Conservation (phyloP, 2,113 vertebrate species). For the Tragulus kanchil region DNA sequence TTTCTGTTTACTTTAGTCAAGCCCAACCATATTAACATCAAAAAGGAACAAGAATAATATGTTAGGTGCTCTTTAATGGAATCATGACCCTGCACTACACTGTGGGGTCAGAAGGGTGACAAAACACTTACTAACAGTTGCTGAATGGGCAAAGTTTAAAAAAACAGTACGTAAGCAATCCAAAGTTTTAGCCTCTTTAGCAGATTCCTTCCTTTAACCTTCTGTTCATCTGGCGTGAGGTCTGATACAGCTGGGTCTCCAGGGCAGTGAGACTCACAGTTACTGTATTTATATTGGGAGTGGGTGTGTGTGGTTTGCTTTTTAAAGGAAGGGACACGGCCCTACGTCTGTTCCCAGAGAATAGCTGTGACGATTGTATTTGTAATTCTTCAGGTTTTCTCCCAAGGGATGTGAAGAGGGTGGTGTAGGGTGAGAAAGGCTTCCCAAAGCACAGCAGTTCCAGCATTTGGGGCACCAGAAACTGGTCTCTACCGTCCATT, state of each 20-base stretch:
- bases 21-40: background rate
- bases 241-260: background rate
- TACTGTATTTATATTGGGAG: background rate
- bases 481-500: background rate
- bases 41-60: background rate
- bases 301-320: background rate
- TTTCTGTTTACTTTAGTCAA: conserved; percentile 47
- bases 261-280: background rate
- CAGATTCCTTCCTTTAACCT: conserved; percentile 38
- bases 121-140: conserved; percentile 9
- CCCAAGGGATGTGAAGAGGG: background rate
- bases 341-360: background rate
- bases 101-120: background rate
- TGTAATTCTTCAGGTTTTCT: background rate
- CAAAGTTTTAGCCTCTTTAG: background rate
- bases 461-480: background rate
- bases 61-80: background rate
- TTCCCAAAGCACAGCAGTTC: background rate
- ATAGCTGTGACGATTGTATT: background rate
- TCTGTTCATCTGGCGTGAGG: background rate
- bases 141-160: conserved; percentile 23
- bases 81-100: background rate
- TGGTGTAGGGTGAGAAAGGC: background rate
- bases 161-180: conserved; percentile 21
- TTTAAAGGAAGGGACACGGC: background rate